Conservation (phyloP, 2,888 invertebrate genomes). For the Eilema depressum region DNA sequence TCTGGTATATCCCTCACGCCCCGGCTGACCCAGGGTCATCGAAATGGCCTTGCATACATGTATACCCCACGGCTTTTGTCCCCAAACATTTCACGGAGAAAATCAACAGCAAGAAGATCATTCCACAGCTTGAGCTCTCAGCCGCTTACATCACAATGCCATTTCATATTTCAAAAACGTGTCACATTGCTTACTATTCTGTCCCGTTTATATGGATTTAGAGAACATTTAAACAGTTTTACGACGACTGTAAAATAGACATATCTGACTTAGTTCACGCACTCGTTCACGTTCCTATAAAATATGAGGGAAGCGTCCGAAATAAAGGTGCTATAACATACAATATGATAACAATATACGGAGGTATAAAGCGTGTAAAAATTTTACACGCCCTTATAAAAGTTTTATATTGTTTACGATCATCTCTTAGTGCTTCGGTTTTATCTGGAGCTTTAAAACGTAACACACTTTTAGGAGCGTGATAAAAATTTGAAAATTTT, state of each 20-base stretch:
- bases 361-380: slow-evolving; percentile 46
- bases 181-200: slow-evolving; percentile 42
- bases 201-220: slow-evolving; percentile 48
- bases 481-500: slow-evolving; percentile 36
- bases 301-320: slow-evolving; percentile 62
- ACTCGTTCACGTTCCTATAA: slow-evolving; percentile 62
- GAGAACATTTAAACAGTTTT: slow-evolving; percentile 59
- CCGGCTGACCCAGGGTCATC: too few relatives aligned
- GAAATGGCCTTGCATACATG: too few relatives aligned
- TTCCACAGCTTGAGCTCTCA: too few relatives aligned
- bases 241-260: slow-evolving; percentile 55
- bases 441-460: slow-evolving; percentile 47
- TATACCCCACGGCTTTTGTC: too few relatives aligned
- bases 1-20: too few relatives aligned
- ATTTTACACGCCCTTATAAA: slow-evolving; percentile 59
- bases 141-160: not conserved
- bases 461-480: slow-evolving; percentile 33
- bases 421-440: slow-evolving; percentile 41
- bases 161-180: slow-evolving; percentile 24
- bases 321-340: slow-evolving; percentile 65
- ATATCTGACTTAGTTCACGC: slow-evolving; percentile 64
- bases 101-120: too few relatives aligned
- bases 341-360: slow-evolving; percentile 61
- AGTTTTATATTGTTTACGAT: slow-evolving; percentile 60
- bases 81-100: too few relatives aligned